Conservation (phyloP, 2,113 vertebrate species). For the Zeus faber region DNA sequence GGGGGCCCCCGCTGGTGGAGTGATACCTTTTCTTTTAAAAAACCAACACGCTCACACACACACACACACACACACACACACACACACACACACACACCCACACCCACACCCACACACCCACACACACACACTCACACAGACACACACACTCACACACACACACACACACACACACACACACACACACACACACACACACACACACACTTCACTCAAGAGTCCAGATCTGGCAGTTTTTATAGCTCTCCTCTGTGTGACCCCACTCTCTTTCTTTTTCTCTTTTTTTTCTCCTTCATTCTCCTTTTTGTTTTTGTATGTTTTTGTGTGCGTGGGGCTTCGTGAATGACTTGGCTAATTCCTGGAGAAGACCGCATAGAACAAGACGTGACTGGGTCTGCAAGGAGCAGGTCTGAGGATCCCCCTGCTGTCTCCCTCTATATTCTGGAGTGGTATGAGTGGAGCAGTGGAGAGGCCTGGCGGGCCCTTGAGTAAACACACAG, state of each 20-base stretch:
- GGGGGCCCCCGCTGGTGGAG: slow-evolving; percentile 65
- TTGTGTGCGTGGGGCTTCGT: slow-evolving; percentile 49
- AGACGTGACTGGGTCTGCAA: slow-evolving; percentile 38
- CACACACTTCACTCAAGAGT: slow-evolving; percentile 33
- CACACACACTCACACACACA: slow-evolving; percentile 39
- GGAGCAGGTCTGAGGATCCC: slow-evolving; percentile 46
- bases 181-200: slow-evolving; percentile 15
- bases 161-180: slow-evolving; percentile 31
- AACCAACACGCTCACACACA: slow-evolving; percentile 45
- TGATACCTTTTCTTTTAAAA: slow-evolving; percentile 69
- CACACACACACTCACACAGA: slow-evolving; percentile 23
- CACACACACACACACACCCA: slow-evolving; percentile 21
- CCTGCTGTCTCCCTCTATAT: slow-evolving; percentile 31
- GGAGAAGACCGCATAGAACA: slow-evolving; percentile 49
- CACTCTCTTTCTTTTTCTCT: slow-evolving; percentile 38
- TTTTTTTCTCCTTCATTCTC: slow-evolving; percentile 18
- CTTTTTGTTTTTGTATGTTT: slow-evolving; percentile 58
- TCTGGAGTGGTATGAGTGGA: slow-evolving; percentile 58
- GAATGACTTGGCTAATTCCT: slow-evolving; percentile 50
- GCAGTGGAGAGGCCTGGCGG: slow-evolving; percentile 50
- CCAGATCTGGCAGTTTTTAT: slow-evolving; percentile 66
- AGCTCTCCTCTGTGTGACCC: slow-evolving; percentile 68
- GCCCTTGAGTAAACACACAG: slow-evolving; percentile 75
- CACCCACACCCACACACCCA: not conserved
- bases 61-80: slow-evolving; percentile 25